These are phyloP conservation scores for Achroia grisella DNA, from an alignment of 1,140 invertebrate genomes.

Conservation along the genomic window DNA sequence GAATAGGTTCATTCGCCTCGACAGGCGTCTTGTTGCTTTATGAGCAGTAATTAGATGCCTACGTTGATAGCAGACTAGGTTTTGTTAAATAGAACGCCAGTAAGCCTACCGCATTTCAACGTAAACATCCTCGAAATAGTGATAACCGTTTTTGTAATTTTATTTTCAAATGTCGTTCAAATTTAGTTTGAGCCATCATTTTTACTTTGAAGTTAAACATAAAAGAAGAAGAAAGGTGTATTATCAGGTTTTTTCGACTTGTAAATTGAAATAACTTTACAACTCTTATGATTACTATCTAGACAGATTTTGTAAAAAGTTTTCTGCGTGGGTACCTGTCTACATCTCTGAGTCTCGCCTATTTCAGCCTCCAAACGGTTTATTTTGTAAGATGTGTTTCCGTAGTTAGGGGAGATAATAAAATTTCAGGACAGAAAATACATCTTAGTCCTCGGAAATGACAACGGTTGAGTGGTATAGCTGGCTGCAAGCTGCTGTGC, in stretches of 20 bases:
- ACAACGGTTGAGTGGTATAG: no score
- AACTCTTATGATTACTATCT: no score
- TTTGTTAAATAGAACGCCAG: slow-evolving; percentile 7
- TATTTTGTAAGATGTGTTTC: no score
- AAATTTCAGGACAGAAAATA: no score
- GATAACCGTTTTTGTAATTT: slow-evolving; percentile 8
- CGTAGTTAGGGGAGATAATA: no score
- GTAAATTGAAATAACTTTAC: no score
- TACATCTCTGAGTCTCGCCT: no score
- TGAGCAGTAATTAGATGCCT: slow-evolving; percentile 56
- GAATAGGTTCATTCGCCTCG: slow-evolving; percentile 34
- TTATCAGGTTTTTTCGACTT: slow-evolving; percentile 42
- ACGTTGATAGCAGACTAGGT: slow-evolving; percentile 41
- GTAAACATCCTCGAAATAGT: slow-evolving; percentile 29
- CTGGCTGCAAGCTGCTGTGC: no score
- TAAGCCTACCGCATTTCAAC: slow-evolving; percentile 28
- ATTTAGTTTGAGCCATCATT: slow-evolving; percentile 35
- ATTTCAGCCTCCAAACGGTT: no score
- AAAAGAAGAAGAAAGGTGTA: slow-evolving; percentile 53
- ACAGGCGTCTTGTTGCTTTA: slow-evolving; percentile 27
- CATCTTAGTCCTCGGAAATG: no score
- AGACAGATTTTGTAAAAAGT: no score
- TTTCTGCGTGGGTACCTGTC: no score
- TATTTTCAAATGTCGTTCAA: slow-evolving; percentile 40
- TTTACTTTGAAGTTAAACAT: slow-evolving; percentile 50